Evolutionary conservation across 2,113 vertebrate species (phyloP), one percentile per base, ranked within the genome.

Genomic region (Laticauda laticaudata): DNA sequence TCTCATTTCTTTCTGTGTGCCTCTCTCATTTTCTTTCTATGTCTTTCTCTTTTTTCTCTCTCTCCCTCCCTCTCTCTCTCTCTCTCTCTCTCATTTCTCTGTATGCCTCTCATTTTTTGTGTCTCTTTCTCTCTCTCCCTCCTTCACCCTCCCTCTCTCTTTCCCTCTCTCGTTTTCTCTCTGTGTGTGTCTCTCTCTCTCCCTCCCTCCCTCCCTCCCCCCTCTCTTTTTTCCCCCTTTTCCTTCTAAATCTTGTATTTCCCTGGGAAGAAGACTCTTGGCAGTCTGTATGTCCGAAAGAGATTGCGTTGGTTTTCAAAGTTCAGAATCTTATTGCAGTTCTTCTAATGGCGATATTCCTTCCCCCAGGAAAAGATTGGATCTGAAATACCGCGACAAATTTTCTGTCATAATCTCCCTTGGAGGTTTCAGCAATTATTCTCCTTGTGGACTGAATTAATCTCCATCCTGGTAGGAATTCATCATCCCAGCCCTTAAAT

Each of bases 391-490:
- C n/a, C 48, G 29, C 39, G 86, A 88, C 48, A 88, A 88, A 88
- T 92, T 53, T 39, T 23, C 86, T 55, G 3, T 88, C 91, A 75
- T 88, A 88, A 88, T 43, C 91, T 92, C 59, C 59, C 86, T 88
- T 26, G 86, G 86, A 92, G 86, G 69, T 53, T 53, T 53, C 57
- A 26, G 48, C 86, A 43, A 55, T 88, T 92, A 55, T 88, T 88
- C n/a, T 55, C 15, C 54, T 75, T 53, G 14, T 69, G 86, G 91
- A 55, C 48, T 15, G 56, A 55, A 92, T 92, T 88, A 92, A 92
- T 86, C 86, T 75, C 39, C n/a, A 15, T 34, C 5, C 59, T 29
- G 18, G 86, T 24, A 64, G 51, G 86, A 88, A 69, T 88, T 92
- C 48, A 26, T 92, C 91, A 26, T 54, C 86, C 59, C 2, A 23